A percentile compares a stretch with the other conserved stretches of the same genome.
Conservation (phyloP, 2,888 invertebrate genomes). For the Automeris io region DNA sequence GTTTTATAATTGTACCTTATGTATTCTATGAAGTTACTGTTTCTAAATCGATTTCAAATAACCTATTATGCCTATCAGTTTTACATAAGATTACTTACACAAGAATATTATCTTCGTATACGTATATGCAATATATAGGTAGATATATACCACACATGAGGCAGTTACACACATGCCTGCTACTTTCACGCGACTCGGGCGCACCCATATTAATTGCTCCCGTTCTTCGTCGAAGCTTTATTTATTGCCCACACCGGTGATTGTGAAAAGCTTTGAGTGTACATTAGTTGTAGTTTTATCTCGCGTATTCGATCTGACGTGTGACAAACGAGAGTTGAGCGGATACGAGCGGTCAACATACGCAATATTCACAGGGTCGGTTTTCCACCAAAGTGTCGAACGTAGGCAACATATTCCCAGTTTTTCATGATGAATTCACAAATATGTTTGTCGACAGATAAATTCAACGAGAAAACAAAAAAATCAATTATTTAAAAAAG, state of each 20-base stretch:
- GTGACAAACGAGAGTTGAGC: constrained; percentile 50
- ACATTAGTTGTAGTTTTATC: constrained; percentile 72
- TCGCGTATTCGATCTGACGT: constrained; percentile 64
- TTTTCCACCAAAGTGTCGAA: constrained; percentile 41
- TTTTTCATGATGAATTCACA: constrained; percentile 56
- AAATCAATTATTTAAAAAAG: constrained; percentile 72
- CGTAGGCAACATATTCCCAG: constrained; percentile 12
- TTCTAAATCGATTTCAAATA: no score
- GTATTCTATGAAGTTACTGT: no score
- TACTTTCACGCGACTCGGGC: constrained; percentile 70
- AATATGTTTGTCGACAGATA: constrained; percentile 40
- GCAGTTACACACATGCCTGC: constrained; percentile 45
- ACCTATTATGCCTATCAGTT: background rate
- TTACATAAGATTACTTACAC: background rate
- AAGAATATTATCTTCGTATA: background rate
- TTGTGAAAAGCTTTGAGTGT: constrained; percentile 72
- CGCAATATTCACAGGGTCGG: constrained; percentile 22
- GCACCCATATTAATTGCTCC: constrained; percentile 76
- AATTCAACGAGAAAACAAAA: constrained; percentile 61
- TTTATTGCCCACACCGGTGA: constrained; percentile 70
- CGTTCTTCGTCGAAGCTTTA: constrained; percentile 74
- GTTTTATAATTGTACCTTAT: no score
- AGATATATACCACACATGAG: constrained; percentile 1
- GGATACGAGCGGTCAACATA: constrained; percentile 25
- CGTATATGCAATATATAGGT: background rate